Conservation (phyloP, 2,888 invertebrate genomes). For the Omphaloscelis lunosa region DNA sequence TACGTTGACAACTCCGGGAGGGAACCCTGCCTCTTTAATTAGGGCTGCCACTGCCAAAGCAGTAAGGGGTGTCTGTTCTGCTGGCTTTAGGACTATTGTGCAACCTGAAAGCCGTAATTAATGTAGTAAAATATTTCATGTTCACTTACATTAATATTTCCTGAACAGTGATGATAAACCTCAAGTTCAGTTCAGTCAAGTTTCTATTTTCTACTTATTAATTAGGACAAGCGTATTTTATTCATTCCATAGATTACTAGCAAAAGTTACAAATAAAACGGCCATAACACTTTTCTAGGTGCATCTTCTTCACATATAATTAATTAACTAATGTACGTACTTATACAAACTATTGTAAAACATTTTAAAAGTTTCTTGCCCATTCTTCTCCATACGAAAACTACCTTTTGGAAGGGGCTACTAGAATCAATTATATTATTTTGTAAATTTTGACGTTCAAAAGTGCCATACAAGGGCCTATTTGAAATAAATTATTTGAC, state of each 20-base stretch:
- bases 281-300: neutral
- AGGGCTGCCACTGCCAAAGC: conserved; percentile 97
- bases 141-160: neutral
- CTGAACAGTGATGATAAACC: neutral
- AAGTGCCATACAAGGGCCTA: no score
- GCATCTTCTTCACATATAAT: no score
- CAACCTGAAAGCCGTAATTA: conserved; percentile 88
- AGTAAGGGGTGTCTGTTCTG: conserved; percentile 98
- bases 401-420: no score
- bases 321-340: no score
- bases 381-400: no score
- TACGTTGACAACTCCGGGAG: conserved; percentile 97
- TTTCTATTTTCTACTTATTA: neutral
- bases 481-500: no score
- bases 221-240: neutral
- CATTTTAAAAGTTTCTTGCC: no score
- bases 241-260: neutral
- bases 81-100: conserved; percentile 97
- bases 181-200: neutral
- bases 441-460: no score
- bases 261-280: neutral
- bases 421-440: no score
- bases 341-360: no score
- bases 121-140: neutral
- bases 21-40: conserved; percentile 97